These are phyloP conservation scores for Phymastichus coffea DNA, from an alignment of 1,140 invertebrate species.

Conservation along the genomic window DNA sequence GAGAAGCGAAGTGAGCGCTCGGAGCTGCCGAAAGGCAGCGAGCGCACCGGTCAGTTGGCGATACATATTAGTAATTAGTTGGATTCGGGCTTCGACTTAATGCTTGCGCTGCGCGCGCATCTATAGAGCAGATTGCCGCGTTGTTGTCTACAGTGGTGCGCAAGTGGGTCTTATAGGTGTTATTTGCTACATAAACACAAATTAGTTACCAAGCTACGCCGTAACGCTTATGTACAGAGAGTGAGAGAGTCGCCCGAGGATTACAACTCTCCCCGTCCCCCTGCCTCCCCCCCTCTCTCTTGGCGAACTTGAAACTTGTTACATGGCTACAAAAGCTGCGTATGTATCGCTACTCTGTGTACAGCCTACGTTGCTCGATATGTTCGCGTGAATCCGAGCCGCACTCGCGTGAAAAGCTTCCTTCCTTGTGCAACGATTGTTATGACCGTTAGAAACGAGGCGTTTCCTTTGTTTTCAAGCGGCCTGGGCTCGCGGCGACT, in stretches of 20 bases:
- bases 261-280: slow-evolving; percentile 27
- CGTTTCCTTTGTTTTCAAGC: no score
- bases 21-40: slow-evolving; percentile 45
- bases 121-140: slow-evolving; percentile 13
- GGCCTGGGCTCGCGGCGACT: no score
- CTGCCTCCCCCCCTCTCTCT: no score
- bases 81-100: slow-evolving; percentile 49
- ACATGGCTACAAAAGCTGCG: not conserved
- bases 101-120: not conserved
- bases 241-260: slow-evolving; percentile 37
- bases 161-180: slow-evolving; percentile 48
- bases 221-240: no score
- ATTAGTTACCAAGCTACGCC: slow-evolving; percentile 58
- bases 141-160: slow-evolving; percentile 38
- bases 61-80: slow-evolving; percentile 58
- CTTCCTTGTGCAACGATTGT: no score
- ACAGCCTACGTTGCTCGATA: not conserved
- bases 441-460: no score
- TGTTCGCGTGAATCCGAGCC: no score
- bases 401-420: no score
- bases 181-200: slow-evolving; percentile 57
- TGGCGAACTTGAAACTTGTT: not conserved
- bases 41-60: no score
- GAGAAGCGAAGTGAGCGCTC: slow-evolving; percentile 37
- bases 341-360: not conserved